phyloP scores from a whole-genome alignment of 2,888 invertebrate species.

The Chouioia cunea region DNA sequence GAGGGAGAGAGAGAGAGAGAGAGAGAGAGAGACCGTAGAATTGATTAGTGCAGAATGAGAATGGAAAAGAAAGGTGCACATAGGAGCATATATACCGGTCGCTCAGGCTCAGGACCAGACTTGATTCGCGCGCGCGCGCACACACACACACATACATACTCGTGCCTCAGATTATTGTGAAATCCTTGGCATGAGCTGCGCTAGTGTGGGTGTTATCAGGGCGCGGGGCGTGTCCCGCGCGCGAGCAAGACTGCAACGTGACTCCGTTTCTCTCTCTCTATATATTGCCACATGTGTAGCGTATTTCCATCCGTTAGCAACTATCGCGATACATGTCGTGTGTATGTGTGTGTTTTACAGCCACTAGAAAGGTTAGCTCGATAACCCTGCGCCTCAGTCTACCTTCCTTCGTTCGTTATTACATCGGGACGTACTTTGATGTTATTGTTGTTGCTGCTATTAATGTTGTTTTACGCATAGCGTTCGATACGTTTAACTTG shows the following conservation, averaged over 20 bases:
- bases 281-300: conserved; percentile 37
- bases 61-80: conserved; percentile 45
- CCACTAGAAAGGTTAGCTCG: conserved; percentile 32
- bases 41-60: conserved; percentile 43
- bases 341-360: too few species aligned
- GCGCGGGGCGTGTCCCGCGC: conserved; percentile 64
- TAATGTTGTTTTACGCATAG: too few species aligned
- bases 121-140: conserved; percentile 41
- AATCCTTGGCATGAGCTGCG: conserved; percentile 59
- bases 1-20: background rate
- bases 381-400: conserved; percentile 31
- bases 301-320: conserved; percentile 37
- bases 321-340: conserved; percentile 33
- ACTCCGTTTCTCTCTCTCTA: conserved; percentile 39
- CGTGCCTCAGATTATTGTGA: conserved; percentile 53
- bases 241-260: conserved; percentile 48
- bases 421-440: conserved; percentile 6
- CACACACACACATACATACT: conserved; percentile 29
- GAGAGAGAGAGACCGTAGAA: conserved; percentile 17
- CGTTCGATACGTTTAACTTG: conserved; percentile 13
- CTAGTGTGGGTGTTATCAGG: conserved; percentile 68
- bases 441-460: conserved; percentile 3
- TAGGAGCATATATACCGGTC: conserved; percentile 3
- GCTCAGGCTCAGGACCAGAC: conserved; percentile 18
- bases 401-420: conserved; percentile 22